phyloP scores from a whole-genome alignment of 2,797 vertebrate species.

The Parauchenoglanis punctatus region DNA sequence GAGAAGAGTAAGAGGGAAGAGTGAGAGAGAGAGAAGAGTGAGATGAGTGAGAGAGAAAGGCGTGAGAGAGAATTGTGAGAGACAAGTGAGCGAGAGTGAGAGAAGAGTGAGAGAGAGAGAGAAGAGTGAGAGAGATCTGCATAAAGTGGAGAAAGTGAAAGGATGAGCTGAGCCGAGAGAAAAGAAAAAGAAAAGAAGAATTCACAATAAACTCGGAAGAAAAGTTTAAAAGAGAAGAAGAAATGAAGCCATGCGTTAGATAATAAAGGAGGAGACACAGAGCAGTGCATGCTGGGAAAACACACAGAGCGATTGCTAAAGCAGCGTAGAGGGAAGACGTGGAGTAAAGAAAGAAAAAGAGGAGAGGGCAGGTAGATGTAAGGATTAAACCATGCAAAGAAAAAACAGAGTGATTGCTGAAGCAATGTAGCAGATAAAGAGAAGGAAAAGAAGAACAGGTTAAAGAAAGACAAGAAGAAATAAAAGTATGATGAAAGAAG shows the following conservation, averaged over 20 bases:
- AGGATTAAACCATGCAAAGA: neutral
- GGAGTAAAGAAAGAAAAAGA: neutral
- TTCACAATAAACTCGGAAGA: neutral
- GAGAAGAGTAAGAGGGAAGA: no score
- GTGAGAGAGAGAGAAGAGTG: no score
- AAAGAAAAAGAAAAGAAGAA: neutral
- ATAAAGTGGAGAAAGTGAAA: neutral
- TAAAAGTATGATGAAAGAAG: no score
- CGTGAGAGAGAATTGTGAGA: no score
- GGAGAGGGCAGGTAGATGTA: neutral
- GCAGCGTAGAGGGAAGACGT: neutral
- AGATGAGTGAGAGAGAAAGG: no score
- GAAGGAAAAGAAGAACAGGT: neutral
- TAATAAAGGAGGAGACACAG: neutral
- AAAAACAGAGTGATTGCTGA: neutral
- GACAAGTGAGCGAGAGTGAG: no score
- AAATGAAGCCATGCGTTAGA: neutral
- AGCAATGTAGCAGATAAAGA: neutral
- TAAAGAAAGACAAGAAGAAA: neutral
- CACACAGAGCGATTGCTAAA: neutral
- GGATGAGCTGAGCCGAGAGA: neutral
- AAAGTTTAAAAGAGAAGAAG: neutral
- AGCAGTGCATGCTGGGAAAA: neutral
- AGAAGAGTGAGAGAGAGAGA: constrained; percentile 16
- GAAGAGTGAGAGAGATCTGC: neutral